Percentiles rank a stretch among this genome's conserved stretches.
Conservation (phyloP, 2,888 invertebrate genomes). For the Trichogramma dendrolimi region DNA sequence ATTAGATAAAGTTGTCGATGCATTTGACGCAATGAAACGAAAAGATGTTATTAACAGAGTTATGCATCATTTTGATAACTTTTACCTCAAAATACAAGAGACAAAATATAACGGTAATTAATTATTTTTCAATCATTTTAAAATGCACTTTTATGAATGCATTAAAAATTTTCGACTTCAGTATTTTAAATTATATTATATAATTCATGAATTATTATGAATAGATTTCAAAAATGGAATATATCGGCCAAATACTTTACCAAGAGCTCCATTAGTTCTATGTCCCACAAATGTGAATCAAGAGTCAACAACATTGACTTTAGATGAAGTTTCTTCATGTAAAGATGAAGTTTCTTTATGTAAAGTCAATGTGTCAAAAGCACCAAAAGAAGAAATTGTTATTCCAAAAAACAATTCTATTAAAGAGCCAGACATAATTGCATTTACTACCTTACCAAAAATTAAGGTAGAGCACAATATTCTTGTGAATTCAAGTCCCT, state of each 20-base stretch:
- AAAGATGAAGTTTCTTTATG: no score
- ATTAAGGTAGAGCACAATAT: no score
- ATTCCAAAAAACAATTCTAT: no score
- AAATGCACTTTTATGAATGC: background rate
- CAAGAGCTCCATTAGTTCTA: constrained; percentile 40
- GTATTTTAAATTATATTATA: background rate
- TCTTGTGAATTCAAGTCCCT: no score
- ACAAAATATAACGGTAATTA: no score
- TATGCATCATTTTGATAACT: constrained; percentile 48
- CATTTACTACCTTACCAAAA: background rate
- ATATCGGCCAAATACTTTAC: constrained; percentile 31
- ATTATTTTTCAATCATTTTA: background rate
- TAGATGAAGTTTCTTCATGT: no score
- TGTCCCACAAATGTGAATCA: constrained; percentile 24
- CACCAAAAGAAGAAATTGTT: no score
- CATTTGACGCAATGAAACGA: constrained; percentile 54
- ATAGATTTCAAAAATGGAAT: constrained; percentile 27
- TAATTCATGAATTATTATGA: background rate
- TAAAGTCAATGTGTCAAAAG: no score
- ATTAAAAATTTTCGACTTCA: background rate
- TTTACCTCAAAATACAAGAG: constrained; percentile 6
- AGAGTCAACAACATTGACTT: no score
- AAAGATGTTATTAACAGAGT: constrained; percentile 57
- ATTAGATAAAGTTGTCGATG: constrained; percentile 56
- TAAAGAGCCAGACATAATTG: background rate